phyloP scores from a whole-genome alignment of 2,113 vertebrate species.

The Cephalophus harveyi region DNA sequence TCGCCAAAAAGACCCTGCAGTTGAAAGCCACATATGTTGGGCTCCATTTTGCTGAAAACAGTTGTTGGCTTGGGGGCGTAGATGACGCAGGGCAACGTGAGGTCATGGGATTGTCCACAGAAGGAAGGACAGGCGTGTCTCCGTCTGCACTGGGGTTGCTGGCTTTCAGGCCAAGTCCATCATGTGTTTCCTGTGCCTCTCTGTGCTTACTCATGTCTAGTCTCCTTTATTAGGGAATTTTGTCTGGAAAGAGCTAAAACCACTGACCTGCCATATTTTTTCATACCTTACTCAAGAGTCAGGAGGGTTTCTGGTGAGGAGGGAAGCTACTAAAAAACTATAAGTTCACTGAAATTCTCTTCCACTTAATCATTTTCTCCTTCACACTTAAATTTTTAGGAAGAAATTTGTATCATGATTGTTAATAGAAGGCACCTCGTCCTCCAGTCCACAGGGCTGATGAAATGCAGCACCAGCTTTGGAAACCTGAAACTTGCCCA shows the following conservation, averaged over 20 bases:
- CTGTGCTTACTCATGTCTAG: neutral
- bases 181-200: rapidly evolving
- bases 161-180: neutral
- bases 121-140: rapidly evolving
- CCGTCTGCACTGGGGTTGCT: too few relatives aligned
- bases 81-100: rapidly evolving
- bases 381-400: neutral
- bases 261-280: neutral
- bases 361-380: neutral
- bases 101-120: rapidly evolving
- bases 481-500: neutral
- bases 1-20: neutral
- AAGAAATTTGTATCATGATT: neutral
- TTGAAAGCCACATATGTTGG: neutral
- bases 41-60: neutral
- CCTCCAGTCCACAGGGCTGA: neutral
- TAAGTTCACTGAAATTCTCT: neutral
- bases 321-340: neutral
- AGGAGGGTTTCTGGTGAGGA: neutral
- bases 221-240: neutral
- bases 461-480: neutral
- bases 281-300: neutral
- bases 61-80: neutral
- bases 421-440: neutral
- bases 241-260: neutral